Evolutionary conservation across 1,140 invertebrate species (phyloP).

Genomic region (Agrilus planipennis): DNA sequence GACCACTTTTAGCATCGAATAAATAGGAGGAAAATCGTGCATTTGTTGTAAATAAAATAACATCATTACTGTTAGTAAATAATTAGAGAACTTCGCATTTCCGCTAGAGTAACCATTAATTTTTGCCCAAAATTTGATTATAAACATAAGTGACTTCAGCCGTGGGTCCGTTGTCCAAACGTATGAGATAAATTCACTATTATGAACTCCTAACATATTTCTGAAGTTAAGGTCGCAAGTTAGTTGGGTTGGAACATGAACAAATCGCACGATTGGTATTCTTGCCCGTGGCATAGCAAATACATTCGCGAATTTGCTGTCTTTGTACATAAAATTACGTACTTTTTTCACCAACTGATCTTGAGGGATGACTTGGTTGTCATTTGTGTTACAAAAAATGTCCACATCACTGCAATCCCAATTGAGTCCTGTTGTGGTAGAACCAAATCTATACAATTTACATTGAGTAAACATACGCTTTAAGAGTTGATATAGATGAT

Average conservation of each 20-base stretch:
- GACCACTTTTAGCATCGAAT: constrained; percentile 28
- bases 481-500: constrained; percentile 32
- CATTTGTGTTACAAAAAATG: constrained; percentile 42
- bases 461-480: constrained; percentile 30
- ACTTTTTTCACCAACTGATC: constrained; percentile 29
- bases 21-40: constrained; percentile 34
- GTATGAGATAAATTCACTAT: constrained; percentile 47
- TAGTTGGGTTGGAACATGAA: constrained; percentile 40
- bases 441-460: constrained; percentile 49
- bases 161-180: constrained; percentile 42
- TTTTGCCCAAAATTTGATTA: constrained; percentile 57
- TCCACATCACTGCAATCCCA: constrained; percentile 55
- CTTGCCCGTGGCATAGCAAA: constrained; percentile 50
- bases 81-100: constrained; percentile 44
- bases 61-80: constrained; percentile 45
- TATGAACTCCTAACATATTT: constrained; percentile 47
- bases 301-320: constrained; percentile 40
- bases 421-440: constrained; percentile 49
- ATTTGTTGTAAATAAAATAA: constrained; percentile 52
- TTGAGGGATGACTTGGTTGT: too few species aligned
- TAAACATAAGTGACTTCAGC: constrained; percentile 44
- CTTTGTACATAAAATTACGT: constrained; percentile 35
- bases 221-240: constrained; percentile 58
- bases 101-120: constrained; percentile 40
- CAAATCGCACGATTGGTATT: constrained; percentile 59